These are phyloP conservation scores for Excalfactoria chinensis DNA, from an alignment of 2,113 vertebrate genomes.

Conservation along the genomic window DNA sequence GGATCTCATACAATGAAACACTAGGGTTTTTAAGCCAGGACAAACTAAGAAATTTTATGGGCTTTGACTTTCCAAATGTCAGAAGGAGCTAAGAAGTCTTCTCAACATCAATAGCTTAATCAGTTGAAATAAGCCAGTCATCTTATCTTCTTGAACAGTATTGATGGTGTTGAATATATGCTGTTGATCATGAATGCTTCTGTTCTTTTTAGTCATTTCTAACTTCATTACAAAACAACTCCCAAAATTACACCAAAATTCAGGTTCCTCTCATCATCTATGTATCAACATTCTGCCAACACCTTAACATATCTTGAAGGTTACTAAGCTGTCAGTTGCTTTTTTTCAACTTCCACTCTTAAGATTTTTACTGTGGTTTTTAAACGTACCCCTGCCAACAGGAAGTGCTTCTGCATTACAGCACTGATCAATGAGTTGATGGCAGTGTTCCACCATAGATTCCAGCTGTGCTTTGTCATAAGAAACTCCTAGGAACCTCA, in stretches of 20 bases:
- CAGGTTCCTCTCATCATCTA: neutral
- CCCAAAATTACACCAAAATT: neutral
- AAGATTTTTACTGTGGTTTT: neutral
- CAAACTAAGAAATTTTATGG: neutral
- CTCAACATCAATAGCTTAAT: neutral
- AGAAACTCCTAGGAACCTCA: conserved; percentile 91
- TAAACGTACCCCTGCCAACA: conserved; percentile 88
- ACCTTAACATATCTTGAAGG: neutral
- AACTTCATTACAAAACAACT: neutral
- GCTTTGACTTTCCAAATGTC: neutral
- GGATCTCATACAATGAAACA: neutral
- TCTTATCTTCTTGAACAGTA: neutral
- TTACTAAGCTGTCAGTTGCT: neutral
- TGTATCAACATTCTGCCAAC: neutral
- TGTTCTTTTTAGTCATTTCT: neutral
- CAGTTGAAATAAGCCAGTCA: neutral
- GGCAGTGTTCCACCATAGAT: conserved; percentile 91
- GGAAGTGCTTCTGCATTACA: conserved; percentile 93
- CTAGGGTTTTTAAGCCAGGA: neutral
- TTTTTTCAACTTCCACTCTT: neutral
- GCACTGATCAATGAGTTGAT: conserved; percentile 97
- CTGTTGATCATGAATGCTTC: neutral
- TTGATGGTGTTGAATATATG: neutral
- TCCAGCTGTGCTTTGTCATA: conserved; percentile 97
- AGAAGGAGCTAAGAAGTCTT: neutral